Evolutionary conservation across 2,797 vertebrate genomes (phyloP).

Genomic region (Streptopelia turtur): DNA sequence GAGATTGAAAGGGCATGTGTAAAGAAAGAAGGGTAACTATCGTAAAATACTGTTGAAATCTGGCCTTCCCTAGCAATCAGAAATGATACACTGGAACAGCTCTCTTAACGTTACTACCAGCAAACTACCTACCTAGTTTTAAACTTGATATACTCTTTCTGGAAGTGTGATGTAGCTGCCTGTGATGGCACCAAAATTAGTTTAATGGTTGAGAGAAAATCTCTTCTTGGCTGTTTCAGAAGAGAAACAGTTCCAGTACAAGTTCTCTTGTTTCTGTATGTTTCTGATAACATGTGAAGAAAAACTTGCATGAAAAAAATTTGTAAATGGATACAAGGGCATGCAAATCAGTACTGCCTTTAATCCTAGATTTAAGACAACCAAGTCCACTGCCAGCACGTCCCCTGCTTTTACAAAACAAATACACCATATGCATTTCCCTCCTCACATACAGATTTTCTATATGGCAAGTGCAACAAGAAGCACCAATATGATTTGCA

Average conservation of each 20-base stretch:
- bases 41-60: background rate
- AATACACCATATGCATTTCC: background rate
- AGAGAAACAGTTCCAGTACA: background rate
- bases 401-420: background rate
- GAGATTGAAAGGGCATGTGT: background rate
- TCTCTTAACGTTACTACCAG: background rate
- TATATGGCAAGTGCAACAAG: background rate
- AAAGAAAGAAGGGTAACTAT: background rate
- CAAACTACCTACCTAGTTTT: background rate
- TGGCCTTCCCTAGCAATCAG: background rate
- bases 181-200: background rate
- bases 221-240: background rate
- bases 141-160: background rate
- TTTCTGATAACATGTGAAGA: background rate
- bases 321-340: background rate
- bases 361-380: background rate
- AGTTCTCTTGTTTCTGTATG: background rate
- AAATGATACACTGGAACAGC: background rate
- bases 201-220: background rate
- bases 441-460: background rate
- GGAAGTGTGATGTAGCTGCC: background rate
- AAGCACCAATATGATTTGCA: background rate
- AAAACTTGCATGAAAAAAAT: background rate
- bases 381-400: background rate
- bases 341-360: background rate